Evolutionary conservation across 2,113 vertebrate genomes (phyloP).

Genomic region (Sterrhoptilus dennistouni): DNA sequence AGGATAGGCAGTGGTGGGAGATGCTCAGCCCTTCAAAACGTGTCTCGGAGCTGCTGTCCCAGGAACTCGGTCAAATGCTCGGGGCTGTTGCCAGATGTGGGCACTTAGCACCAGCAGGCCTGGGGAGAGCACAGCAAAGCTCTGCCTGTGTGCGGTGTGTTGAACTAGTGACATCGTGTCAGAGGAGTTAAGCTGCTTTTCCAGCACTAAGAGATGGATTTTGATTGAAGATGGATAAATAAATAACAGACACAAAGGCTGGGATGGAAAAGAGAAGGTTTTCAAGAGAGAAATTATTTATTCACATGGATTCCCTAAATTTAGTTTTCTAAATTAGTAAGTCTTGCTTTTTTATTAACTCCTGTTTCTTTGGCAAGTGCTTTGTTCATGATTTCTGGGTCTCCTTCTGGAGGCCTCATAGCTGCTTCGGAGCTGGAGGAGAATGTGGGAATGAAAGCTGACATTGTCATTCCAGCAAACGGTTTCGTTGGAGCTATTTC

Average conservation of each 20-base stretch:
- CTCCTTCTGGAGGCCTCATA: neutral
- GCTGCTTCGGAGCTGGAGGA: neutral
- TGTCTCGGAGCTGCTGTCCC: neutral
- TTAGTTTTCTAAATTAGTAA: neutral
- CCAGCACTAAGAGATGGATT: neutral
- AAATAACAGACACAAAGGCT: neutral
- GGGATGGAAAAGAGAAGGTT: neutral
- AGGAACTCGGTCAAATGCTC: neutral
- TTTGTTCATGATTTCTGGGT: neutral
- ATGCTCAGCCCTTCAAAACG: neutral
- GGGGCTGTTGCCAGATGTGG: neutral
- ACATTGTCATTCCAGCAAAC: neutral
- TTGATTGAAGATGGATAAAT: neutral
- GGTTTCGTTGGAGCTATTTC: slow-evolving; percentile 30
- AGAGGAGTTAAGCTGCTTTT: neutral
- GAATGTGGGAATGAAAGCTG: slow-evolving; percentile 43
- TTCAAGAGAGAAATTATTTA: neutral
- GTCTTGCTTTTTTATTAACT: neutral
- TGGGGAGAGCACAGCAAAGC: neutral
- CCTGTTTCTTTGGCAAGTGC: neutral
- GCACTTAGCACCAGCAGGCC: neutral
- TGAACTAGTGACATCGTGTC: neutral
- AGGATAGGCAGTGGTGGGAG: neutral
- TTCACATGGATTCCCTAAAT: neutral
- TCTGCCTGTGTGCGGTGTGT: rapidly evolving